Evolutionary conservation across 2,888 invertebrate genomes (phyloP).

Genomic region (Eremobia ochroleuca): DNA sequence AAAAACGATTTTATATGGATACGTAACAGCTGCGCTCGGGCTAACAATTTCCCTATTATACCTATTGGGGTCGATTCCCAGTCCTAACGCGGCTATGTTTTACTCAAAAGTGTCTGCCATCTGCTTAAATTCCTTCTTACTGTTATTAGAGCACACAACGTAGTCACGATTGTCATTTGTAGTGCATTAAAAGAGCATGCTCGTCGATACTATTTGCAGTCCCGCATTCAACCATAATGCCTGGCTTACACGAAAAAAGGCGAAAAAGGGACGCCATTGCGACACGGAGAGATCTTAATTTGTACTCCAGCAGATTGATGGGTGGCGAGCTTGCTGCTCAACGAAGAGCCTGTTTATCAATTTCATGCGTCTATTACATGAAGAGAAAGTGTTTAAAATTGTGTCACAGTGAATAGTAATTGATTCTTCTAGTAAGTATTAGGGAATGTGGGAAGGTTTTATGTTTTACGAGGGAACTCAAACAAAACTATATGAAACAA

Average conservation of each 20-base stretch:
- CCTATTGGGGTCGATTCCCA: not conserved
- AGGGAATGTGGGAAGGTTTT: conserved; percentile 12
- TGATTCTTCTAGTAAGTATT: not conserved
- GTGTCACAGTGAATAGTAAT: not conserved
- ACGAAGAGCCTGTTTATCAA: not conserved
- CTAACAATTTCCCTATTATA: not conserved
- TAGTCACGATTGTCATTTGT: not conserved
- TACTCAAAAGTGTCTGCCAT: not conserved
- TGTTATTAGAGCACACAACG: not conserved
- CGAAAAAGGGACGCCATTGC: not conserved
- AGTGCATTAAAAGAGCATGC: not conserved
- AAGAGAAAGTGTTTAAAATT: not conserved
- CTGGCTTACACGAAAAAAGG: not conserved
- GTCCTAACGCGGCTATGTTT: not conserved
- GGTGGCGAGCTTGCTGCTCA: not conserved
- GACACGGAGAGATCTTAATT: not conserved
- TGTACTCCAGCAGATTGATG: not conserved
- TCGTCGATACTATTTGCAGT: not conserved
- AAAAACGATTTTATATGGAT: not conserved
- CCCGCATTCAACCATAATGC: not conserved
- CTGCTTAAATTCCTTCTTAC: not conserved
- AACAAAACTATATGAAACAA: conserved; percentile 17
- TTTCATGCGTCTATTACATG: not conserved
- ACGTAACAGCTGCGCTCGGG: not conserved
- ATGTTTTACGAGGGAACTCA: not conserved